phyloP scores from a whole-genome alignment of 1,140 invertebrate species.

The Drosophila burlai region DNA sequence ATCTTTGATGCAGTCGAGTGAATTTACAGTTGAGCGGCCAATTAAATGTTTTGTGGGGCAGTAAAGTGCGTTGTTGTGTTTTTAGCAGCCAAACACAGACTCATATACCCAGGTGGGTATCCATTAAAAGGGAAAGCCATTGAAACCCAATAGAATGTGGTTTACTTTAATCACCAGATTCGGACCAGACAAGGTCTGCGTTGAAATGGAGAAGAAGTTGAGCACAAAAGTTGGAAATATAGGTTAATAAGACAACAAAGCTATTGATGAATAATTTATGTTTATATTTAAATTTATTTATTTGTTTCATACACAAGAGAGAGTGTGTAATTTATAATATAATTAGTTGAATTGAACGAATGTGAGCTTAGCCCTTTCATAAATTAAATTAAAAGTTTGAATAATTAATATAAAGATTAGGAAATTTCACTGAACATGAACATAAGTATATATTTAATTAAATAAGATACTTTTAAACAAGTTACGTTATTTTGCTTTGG shows the following conservation, averaged over 20 bases:
- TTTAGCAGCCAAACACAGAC: conserved; percentile 32
- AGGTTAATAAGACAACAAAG: neutral
- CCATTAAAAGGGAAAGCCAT: conserved; percentile 46
- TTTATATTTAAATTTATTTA: neutral
- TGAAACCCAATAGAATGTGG: conserved; percentile 42
- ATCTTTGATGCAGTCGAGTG: conserved; percentile 64
- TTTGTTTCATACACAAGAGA: neutral
- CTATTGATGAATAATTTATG: neutral
- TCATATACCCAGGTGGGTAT: conserved; percentile 1
- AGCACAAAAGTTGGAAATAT: neutral
- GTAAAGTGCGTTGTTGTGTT: conserved; percentile 63
- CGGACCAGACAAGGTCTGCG: neutral
- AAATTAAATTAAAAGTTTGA: neutral
- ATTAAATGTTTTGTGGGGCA: conserved; percentile 54
- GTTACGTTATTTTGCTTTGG: neutral
- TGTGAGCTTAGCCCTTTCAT: neutral
- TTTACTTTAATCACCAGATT: conserved; percentile 14
- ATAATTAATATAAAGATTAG: neutral
- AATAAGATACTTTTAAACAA: neutral
- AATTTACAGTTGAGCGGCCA: conserved; percentile 66
- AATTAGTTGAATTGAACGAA: neutral
- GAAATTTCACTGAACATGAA: neutral
- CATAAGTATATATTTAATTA: neutral
- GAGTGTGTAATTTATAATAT: neutral
- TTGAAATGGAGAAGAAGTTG: neutral